Percentiles rank a stretch among this genome's conserved stretches.
Evolutionary conservation across 2,797 vertebrate species (phyloP).

Genomic region (Zenarchopterus dispar): DNA sequence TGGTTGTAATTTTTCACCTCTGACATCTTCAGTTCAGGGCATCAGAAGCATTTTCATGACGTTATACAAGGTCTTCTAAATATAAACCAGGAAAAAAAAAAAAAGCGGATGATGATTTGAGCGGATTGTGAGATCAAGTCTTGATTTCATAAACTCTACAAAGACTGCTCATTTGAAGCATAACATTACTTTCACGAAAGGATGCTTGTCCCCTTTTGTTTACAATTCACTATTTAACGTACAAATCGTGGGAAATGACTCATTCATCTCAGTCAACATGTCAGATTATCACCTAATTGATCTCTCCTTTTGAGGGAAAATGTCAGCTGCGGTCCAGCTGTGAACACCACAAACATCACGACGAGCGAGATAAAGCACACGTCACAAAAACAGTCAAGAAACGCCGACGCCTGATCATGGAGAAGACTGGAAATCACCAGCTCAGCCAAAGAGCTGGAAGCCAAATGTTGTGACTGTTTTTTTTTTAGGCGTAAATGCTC

Average conservation of each 20-base stretch:
- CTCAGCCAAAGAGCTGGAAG: not conserved
- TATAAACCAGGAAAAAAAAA: not conserved
- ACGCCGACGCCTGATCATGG: conserved; percentile 37
- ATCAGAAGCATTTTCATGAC: not conserved
- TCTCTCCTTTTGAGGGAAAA: too few relatives aligned
- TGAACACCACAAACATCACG: too few relatives aligned
- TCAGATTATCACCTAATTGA: too few relatives aligned
- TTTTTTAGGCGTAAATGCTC: conserved; percentile 19
- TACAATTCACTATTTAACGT: too few relatives aligned
- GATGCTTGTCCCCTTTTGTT: too few relatives aligned
- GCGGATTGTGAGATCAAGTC: not conserved
- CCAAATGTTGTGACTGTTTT: conserved; percentile 9
- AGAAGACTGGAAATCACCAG: conserved; percentile 8
- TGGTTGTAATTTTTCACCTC: not conserved
- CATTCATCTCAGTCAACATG: too few relatives aligned
- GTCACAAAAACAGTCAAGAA: conserved; percentile 14
- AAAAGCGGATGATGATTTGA: not conserved
- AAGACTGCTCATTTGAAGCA: too few relatives aligned
- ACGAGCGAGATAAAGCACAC: too few relatives aligned
- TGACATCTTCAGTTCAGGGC: not conserved
- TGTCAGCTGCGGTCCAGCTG: too few relatives aligned
- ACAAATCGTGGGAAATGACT: too few relatives aligned
- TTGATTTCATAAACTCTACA: not conserved
- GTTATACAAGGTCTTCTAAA: not conserved
- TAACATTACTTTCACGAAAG: too few relatives aligned